Evolutionary conservation across 2,797 vertebrate species (phyloP).

Genomic region (Bradypus variegatus): DNA sequence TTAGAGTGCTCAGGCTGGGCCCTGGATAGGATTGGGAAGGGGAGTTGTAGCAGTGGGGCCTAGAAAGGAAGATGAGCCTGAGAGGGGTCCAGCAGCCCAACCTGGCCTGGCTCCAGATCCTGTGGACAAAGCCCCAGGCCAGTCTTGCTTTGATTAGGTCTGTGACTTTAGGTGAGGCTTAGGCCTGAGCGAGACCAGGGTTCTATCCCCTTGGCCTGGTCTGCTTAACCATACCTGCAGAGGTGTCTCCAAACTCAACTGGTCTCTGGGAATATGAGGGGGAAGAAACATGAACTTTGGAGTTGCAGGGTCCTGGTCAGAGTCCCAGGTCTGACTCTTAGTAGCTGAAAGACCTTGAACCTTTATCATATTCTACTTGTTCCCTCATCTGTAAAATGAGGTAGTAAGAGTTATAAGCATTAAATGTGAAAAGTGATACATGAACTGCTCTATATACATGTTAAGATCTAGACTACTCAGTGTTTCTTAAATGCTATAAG

Average conservation of each 20-base stretch:
- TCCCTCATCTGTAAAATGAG: conserved; percentile 33
- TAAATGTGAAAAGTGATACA: conserved; percentile 45
- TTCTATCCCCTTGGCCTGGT: neutral
- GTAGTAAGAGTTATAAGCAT: neutral
- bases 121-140: neutral
- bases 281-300: neutral
- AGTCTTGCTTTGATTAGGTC: neutral
- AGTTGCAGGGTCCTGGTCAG: neutral
- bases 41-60: rapidly evolving
- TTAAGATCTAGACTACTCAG: neutral
- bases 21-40: neutral
- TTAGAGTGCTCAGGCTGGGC: neutral
- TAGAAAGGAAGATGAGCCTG: neutral
- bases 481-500: conserved; percentile 25
- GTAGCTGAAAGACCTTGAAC: conserved; percentile 1
- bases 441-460: neutral
- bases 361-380: neutral
- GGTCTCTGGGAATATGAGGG: neutral
- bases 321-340: neutral
- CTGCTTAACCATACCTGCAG: neutral
- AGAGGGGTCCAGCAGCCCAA: neutral
- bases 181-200: neutral
- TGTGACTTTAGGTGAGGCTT: neutral
- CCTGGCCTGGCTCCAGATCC: neutral
- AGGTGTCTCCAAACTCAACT: neutral